Conservation (phyloP, 2,888 invertebrate genomes). For the Gymnocheta viridis region DNA sequence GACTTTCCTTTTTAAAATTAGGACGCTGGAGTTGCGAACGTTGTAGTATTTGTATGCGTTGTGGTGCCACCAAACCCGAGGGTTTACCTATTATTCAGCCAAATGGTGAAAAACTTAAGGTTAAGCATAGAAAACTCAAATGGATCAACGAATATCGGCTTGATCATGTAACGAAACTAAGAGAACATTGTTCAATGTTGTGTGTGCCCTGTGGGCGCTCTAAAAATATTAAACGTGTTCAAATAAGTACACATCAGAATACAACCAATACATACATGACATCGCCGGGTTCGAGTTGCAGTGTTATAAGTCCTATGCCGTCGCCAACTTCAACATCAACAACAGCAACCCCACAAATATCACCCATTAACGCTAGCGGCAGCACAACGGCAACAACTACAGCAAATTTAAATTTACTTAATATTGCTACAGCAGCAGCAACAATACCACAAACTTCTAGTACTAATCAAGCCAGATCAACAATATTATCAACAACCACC, state of each 20-base stretch:
- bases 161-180: constrained; percentile 80
- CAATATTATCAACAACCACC: constrained; percentile 30
- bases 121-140: constrained; percentile 78
- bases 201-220: constrained; percentile 83
- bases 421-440: constrained; percentile 24
- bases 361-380: constrained; percentile 3
- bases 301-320: constrained; percentile 38
- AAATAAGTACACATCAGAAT: constrained; percentile 61
- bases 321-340: constrained; percentile 20
- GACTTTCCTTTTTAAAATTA: constrained; percentile 72
- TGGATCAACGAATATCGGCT: constrained; percentile 81
- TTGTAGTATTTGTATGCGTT: constrained; percentile 88
- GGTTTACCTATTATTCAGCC: constrained; percentile 77
- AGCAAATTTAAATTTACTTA: constrained; percentile 18
- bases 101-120: constrained; percentile 71
- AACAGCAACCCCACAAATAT: constrained; percentile 29
- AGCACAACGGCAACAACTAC: not conserved
- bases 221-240: constrained; percentile 75
- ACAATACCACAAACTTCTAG: constrained; percentile 34
- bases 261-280: constrained; percentile 27
- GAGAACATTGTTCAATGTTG: constrained; percentile 83
- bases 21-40: constrained; percentile 94
- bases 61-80: constrained; percentile 84
- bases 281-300: constrained; percentile 45
- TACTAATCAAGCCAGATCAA: constrained; percentile 44